These are phyloP conservation scores for Psephotus haematonotus DNA, from an alignment of 2,113 vertebrate genomes.

Conservation along the genomic window DNA sequence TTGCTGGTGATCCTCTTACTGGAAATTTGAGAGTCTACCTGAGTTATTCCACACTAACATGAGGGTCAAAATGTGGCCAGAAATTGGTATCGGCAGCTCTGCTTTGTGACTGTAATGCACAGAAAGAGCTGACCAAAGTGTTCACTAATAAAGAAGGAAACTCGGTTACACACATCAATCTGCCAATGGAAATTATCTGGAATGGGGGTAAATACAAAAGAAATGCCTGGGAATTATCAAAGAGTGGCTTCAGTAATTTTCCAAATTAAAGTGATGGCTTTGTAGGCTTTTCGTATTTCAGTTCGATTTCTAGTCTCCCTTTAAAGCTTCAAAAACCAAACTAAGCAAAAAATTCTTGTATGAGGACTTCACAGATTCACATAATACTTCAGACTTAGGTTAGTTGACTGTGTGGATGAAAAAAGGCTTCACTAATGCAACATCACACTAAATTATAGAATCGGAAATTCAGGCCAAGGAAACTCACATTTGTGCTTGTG, in stretches of 20 bases:
- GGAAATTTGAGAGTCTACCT: not conserved
- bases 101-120: not conserved
- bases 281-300: not conserved
- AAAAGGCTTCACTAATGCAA: not conserved
- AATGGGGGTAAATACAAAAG: slow-evolving; percentile 7
- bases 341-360: not conserved
- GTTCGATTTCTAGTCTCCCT: not conserved
- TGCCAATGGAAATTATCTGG: not conserved
- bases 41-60: not conserved
- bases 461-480: not conserved
- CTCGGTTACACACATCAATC: not conserved
- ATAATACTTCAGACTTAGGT: not conserved
- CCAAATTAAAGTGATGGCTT: not conserved
- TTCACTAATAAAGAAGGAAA: not conserved
- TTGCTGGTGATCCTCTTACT: not conserved
- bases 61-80: not conserved
- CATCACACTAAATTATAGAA: not conserved
- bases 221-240: not conserved
- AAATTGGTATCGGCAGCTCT: not conserved
- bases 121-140: slow-evolving; percentile 1
- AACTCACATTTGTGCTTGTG: not conserved
- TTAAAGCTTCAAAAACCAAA: not conserved
- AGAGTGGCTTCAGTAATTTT: not conserved
- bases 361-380: not conserved
- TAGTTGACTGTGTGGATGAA: not conserved